phyloP scores from a whole-genome alignment of 2,888 invertebrate genomes.

The Lasioglossum vierecki region DNA sequence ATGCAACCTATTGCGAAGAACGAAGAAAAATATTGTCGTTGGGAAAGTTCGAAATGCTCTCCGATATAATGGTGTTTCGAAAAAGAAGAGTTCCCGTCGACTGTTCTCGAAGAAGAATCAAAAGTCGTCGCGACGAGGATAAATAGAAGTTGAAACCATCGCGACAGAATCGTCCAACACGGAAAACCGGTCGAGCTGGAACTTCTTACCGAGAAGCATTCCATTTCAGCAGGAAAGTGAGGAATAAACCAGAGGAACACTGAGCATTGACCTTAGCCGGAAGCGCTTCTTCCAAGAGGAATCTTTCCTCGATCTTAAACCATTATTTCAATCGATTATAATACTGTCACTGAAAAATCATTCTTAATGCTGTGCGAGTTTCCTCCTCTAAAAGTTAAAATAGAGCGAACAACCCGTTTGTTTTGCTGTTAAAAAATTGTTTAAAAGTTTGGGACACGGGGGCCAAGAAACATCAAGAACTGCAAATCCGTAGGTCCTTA shows the following conservation, averaged over 20 bases:
- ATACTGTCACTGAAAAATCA: background rate
- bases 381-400: too few species aligned
- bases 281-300: constrained; percentile 50
- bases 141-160: constrained; percentile 52
- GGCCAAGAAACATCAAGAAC: background rate
- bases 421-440: too few species aligned
- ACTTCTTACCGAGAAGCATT: constrained; percentile 60
- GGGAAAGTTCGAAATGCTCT: background rate
- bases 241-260: constrained; percentile 33
- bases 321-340: constrained; percentile 20
- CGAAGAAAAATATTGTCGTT: background rate
- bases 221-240: constrained; percentile 59
- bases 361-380: background rate
- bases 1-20: background rate
- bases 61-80: background rate
- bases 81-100: background rate
- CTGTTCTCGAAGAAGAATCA: constrained; percentile 42
- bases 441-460: background rate
- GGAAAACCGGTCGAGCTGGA: constrained; percentile 66
- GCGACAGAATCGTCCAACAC: constrained; percentile 49
- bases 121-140: constrained; percentile 43
- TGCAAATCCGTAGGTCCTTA: background rate
- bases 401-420: too few species aligned
- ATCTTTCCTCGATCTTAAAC: constrained; percentile 19
- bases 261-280: constrained; percentile 68